A percentile compares a stretch with the other conserved stretches of the same genome.
Evolutionary conservation across 2,113 vertebrate species (phyloP).

Genomic region (Hippolais icterina): DNA sequence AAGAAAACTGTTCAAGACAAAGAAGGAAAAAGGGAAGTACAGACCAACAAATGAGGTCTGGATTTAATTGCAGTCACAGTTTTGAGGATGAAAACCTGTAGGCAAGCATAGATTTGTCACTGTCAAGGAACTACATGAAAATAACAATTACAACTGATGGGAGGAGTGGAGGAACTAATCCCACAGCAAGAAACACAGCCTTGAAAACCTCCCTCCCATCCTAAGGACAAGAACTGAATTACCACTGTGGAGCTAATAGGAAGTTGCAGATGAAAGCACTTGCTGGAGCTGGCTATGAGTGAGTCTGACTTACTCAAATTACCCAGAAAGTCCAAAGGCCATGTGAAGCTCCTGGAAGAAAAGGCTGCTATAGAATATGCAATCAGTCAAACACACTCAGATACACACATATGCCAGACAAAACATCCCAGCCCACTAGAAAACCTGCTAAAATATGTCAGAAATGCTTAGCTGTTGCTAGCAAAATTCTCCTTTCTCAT

Average conservation of each 20-base stretch:
- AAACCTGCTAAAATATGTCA: fast-evolving
- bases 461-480: not conserved
- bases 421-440: not conserved
- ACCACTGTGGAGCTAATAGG: not conserved
- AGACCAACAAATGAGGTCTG: not conserved
- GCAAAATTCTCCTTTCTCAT: not conserved
- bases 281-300: not conserved
- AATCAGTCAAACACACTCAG: not conserved
- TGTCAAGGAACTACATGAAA: not conserved
- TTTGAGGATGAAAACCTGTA: not conserved
- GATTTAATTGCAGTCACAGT: not conserved
- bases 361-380: not conserved
- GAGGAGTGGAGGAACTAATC: not conserved
- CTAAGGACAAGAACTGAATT: not conserved
- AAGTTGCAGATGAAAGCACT: not conserved
- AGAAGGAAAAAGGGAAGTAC: no score
- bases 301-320: not conserved
- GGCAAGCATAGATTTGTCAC: not conserved
- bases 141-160: not conserved
- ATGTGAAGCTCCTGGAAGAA: not conserved
- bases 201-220: not conserved
- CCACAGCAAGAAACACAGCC: not conserved
- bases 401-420: not conserved
- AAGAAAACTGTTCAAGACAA: not conserved
- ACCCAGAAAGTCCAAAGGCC: not conserved